Percentiles rank a stretch among this genome's conserved stretches.
Evolutionary conservation across 2,888 invertebrate species (phyloP).

Genomic region (Brachyptera putata): DNA sequence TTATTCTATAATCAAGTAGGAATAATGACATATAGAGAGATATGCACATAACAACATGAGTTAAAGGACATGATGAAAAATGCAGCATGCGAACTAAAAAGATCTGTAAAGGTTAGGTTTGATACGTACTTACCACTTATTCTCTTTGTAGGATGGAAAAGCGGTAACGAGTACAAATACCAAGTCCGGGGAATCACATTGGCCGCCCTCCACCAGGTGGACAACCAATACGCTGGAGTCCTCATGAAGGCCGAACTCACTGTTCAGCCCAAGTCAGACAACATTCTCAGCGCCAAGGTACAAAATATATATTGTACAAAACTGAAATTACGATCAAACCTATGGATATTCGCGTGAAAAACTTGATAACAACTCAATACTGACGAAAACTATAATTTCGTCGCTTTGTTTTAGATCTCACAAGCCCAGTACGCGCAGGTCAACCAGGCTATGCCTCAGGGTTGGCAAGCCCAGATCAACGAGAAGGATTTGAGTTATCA

Average conservation of each 20-base stretch:
- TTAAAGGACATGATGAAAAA: too few relatives aligned
- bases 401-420: slow-evolving; percentile 41
- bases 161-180: slow-evolving; percentile 36
- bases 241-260: slow-evolving; percentile 53
- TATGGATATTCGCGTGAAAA: too few relatives aligned
- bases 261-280: slow-evolving; percentile 46
- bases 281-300: slow-evolving; percentile 34
- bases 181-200: slow-evolving; percentile 51
- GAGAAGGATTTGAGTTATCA: slow-evolving; percentile 52
- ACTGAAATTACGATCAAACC: not conserved
- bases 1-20: too few relatives aligned
- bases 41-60: too few relatives aligned
- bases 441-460: slow-evolving; percentile 50
- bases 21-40: too few relatives aligned
- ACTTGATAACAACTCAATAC: too few relatives aligned
- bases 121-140: not conserved
- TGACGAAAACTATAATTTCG: too few relatives aligned
- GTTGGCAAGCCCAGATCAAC: slow-evolving; percentile 49
- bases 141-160: slow-evolving; percentile 13
- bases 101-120: too few relatives aligned
- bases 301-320: not conserved
- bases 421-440: slow-evolving; percentile 53
- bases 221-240: slow-evolving; percentile 53
- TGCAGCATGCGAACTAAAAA: too few relatives aligned
- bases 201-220: slow-evolving; percentile 53